Evolutionary conservation across 2,888 invertebrate genomes (phyloP), one percentile per base, ranked within the genome.

Genomic region (Hypercompe scribonia): DNA sequence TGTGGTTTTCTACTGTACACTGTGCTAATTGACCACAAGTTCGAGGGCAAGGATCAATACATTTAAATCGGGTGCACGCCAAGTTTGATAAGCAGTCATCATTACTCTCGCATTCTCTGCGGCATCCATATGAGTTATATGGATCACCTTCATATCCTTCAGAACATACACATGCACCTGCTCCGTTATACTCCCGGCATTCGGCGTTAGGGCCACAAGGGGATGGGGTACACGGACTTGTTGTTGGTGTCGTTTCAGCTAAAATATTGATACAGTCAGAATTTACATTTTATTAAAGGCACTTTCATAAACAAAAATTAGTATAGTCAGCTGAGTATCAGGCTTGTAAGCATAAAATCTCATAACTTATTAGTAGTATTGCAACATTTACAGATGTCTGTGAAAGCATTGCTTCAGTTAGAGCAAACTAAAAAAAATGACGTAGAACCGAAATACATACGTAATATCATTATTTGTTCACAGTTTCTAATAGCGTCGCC

Each of bases 191-290:
- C 91, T 98, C 98, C 13, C 98, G 96, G 85, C 98, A 98, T 91
- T 98, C 97, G 4, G 98, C 98, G 85, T 98, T 98, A 10, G 97
- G 97, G 61, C 98, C 98, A 88, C 98, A 98, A 3, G 98, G 98
- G 73, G 98, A 97, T 69, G 98, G 98, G 72, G 96, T 96, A 87
- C 98, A 98, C 10, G 98, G 98, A 81, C 98, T 97, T n/a, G 97
- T 90, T 65, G 96, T 96, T 66, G 97, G 96, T 73, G 97, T 96
- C 85, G 96, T 95, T 90, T 97, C 96, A 18, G 96, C 97, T 97
- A 88, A 77, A 87, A 88, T 65, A 90, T 63, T 54, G 1, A 66
- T 42, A 46, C 3, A 28, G 36, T 31, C 58, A 31, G 28, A 31
- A 61, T 31, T 31, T 15, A 61, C 15, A 61, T 18, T 61, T 31